Evolutionary conservation across 2,113 vertebrate species (phyloP).

Genomic region (Chloropsis hardwickii): DNA sequence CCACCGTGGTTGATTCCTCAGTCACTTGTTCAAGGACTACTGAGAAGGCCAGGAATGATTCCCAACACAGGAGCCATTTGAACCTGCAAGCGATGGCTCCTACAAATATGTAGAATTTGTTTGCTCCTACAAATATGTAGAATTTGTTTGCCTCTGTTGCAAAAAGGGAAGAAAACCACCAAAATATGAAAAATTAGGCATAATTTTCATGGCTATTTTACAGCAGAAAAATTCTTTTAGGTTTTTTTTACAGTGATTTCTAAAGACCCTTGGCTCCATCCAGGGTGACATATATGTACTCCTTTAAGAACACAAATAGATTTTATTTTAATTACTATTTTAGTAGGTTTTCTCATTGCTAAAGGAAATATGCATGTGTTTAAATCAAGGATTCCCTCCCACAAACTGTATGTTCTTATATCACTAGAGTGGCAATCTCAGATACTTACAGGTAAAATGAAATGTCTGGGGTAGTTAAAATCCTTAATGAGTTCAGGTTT

Average conservation of each 20-base stretch:
- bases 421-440: not conserved
- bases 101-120: not conserved
- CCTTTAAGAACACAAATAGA: not conserved
- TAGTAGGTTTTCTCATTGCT: not conserved
- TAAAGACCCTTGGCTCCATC: not conserved
- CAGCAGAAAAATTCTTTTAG: not conserved
- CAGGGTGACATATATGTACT: too few relatives aligned
- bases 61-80: not conserved
- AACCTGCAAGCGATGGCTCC: not conserved
- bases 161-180: not conserved
- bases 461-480: not conserved
- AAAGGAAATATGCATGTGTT: not conserved
- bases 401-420: accelerated
- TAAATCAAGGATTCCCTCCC: not conserved
- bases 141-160: not conserved
- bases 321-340: not conserved
- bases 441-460: not conserved
- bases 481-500: not conserved
- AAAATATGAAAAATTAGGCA: not conserved
- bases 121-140: not conserved
- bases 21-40: not conserved
- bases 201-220: not conserved
- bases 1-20: not conserved
- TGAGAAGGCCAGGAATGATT: not conserved
- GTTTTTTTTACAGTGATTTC: not conserved